Evolutionary conservation across 2,113 vertebrate species (phyloP).

Genomic region (Calidris pugnax): DNA sequence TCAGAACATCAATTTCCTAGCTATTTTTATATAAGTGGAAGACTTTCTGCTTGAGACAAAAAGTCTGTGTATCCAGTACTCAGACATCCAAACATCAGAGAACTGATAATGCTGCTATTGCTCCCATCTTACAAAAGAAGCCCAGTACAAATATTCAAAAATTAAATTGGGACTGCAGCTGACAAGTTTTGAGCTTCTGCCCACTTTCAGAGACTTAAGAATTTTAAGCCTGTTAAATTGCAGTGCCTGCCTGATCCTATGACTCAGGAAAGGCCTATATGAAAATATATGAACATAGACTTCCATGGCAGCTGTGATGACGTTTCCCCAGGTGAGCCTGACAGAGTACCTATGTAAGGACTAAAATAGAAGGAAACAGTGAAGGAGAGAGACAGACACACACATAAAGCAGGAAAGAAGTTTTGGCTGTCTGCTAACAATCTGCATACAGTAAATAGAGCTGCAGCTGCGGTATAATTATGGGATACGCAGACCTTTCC

Average conservation of each 20-base stretch:
- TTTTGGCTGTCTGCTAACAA: neutral
- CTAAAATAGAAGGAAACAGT: neutral
- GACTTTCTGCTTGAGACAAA: neutral
- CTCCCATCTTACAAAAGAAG: neutral
- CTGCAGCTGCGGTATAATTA: neutral
- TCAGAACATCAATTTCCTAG: neutral
- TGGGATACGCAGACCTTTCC: neutral
- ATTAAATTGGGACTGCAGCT: neutral
- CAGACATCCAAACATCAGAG: neutral
- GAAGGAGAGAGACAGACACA: neutral
- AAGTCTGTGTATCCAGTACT: neutral
- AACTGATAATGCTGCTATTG: neutral
- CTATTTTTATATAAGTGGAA: neutral
- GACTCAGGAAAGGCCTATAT: neutral
- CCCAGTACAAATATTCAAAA: neutral
- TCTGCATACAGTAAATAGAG: neutral
- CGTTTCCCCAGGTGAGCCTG: rapidly evolving
- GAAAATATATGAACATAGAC: neutral
- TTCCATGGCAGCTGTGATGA: neutral
- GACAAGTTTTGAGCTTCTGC: neutral
- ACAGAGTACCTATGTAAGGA: neutral
- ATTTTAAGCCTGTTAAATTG: neutral
- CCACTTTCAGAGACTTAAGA: neutral
- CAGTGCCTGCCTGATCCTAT: neutral
- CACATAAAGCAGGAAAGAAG: neutral